Percentiles rank a stretch among this genome's conserved stretches.
phyloP scores from a whole-genome alignment of 2,797 vertebrate species.

The Ceryle rudis region DNA sequence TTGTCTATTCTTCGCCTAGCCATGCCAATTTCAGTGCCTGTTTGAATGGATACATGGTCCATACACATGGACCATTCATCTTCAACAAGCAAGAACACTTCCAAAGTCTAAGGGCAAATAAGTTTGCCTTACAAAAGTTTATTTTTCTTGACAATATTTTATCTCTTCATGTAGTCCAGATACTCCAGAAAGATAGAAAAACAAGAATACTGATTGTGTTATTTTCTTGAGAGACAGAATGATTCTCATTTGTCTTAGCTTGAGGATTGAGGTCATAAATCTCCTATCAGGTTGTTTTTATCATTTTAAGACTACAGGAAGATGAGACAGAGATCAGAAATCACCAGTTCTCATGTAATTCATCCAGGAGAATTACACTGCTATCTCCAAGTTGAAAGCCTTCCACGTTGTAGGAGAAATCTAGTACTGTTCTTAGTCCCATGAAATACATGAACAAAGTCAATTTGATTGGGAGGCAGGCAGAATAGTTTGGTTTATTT shows the following conservation, averaged over 20 bases:
- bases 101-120: background rate
- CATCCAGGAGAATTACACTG: background rate
- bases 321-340: background rate
- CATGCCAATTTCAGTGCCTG: background rate
- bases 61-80: background rate
- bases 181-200: background rate
- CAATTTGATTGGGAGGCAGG: accelerated
- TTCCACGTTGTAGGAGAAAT: background rate
- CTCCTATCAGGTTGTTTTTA: background rate
- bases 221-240: background rate
- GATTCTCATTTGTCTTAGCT: background rate
- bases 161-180: background rate
- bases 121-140: background rate
- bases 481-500: background rate
- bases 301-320: background rate
- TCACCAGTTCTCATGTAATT: background rate
- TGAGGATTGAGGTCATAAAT: background rate
- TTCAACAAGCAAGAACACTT: background rate
- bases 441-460: background rate
- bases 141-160: background rate
- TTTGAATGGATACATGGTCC: background rate
- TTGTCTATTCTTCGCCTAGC: background rate
- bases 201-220: background rate
- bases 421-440: background rate
- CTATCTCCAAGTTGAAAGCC: background rate